Conservation (phyloP, 2,888 invertebrate genomes). For the Sminthurinus aureus region DNA sequence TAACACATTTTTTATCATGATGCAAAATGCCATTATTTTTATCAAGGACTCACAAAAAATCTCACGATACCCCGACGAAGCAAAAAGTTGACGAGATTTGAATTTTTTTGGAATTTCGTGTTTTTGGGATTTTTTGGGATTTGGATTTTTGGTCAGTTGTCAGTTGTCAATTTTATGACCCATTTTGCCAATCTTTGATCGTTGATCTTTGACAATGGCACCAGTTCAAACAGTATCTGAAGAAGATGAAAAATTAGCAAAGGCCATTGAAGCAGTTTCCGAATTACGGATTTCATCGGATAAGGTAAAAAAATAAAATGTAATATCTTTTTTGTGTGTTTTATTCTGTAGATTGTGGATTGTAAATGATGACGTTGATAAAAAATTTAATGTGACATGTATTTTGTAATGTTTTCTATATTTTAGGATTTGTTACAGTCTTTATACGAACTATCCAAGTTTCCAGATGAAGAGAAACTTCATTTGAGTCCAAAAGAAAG, state of each 20-base stretch:
- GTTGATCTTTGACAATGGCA: slow-evolving; percentile 4
- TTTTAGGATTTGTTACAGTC: slow-evolving; percentile 35
- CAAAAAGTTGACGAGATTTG: too few relatives aligned
- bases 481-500: slow-evolving; percentile 38
- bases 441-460: slow-evolving; percentile 36
- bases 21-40: too few relatives aligned
- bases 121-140: too few relatives aligned
- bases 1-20: too few relatives aligned
- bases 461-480: slow-evolving; percentile 29
- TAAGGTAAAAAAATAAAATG: slow-evolving; percentile 31
- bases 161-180: not conserved
- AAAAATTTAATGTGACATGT: not conserved
- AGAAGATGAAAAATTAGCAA: slow-evolving; percentile 14
- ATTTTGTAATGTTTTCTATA: not conserved
- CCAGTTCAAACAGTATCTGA: slow-evolving; percentile 5
- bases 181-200: not conserved
- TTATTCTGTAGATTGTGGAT: not conserved
- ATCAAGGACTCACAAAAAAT: too few relatives aligned
- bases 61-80: too few relatives aligned
- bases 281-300: slow-evolving; percentile 35
- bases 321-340: not conserved
- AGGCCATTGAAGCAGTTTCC: slow-evolving; percentile 27
- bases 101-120: too few relatives aligned
- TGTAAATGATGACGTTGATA: not conserved
- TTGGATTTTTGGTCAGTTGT: too few relatives aligned